Base-by-base conservation (phyloP, 2,797 vertebrate genomes). In the Phoebastria nigripes region DNA sequence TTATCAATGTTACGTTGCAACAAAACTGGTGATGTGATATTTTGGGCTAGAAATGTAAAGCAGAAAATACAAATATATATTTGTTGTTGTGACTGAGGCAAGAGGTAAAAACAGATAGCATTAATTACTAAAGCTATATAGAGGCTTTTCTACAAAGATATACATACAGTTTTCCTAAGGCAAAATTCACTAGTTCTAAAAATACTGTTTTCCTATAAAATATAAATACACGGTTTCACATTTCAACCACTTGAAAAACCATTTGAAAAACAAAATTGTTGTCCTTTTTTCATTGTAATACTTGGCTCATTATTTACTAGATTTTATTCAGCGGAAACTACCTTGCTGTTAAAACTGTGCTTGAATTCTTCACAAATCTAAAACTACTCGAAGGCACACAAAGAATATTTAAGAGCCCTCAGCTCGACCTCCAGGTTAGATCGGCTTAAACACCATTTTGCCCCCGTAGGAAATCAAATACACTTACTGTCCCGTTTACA, bases 61-160 rank as follows among this genome's bases (percentile, higher is more conserved):
- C 55, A 80, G 62, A 56, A 95, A 94, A 95, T 22, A 73, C 35
- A 93, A 81, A 93, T 26, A 35, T 10, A 0, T 65, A 87, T 86
- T 92, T 83, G 29, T 41, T 82, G 28, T 82, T 92, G 69, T 74
- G 82, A 42, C 78, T 89, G 88, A 89, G 70, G 46, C 26, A 83
- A 73, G 72, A 77, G 20, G 37, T 46, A 95, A 95, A 96, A 92
- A 90, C 62, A 96, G 82, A 66, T 28, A 90, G 61, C 41, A 61
- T 74, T 96, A 96, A 94, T 94, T 94, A 91, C 56, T 76, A 66
- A 90, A 88, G 54, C 41, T 70, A 49, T 87, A 87, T 12, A 73
- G 39, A 91, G 33, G 31, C 5, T 84, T 78, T 90, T 85, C 61
- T 85, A 59, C 11, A n/a, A 67, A 72, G 65, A 67, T 41, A 90